Percentiles rank a stretch among this genome's conserved stretches.
These are phyloP conservation scores for Benthosema pterotum DNA, from an alignment of 2,797 vertebrate species.

Conservation along the genomic window DNA sequence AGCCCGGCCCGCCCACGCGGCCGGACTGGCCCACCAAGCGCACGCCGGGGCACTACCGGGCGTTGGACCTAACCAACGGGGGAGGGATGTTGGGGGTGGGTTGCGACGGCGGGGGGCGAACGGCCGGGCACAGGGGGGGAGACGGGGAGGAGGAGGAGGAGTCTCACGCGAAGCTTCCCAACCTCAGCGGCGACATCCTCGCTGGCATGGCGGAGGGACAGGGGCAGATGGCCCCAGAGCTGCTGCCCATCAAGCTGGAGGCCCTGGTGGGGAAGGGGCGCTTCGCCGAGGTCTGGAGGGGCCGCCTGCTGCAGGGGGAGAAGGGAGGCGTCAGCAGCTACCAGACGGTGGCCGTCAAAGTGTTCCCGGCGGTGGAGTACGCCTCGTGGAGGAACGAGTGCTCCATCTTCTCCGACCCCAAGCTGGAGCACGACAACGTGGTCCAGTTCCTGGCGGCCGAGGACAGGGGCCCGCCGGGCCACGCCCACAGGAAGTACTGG, in stretches of 20 bases:
- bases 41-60: conserved; percentile 63
- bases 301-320: conserved; percentile 76
- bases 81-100: conserved; percentile 50
- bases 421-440: conserved; percentile 85
- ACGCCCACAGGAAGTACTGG: conserved; percentile 84
- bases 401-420: conserved; percentile 83
- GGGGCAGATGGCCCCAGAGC: conserved; percentile 63
- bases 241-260: conserved; percentile 86
- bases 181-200: conserved; percentile 57
- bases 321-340: conserved; percentile 59
- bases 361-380: conserved; percentile 86
- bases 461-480: conserved; percentile 63
- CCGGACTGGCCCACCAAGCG: conserved; percentile 78
- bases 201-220: conserved; percentile 34
- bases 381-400: conserved; percentile 88
- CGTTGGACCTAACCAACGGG: conserved; percentile 56
- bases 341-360: conserved; percentile 88
- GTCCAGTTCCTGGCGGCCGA: conserved; percentile 86
- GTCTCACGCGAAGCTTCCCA: conserved; percentile 65
- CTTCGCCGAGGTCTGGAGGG: conserved; percentile 89
- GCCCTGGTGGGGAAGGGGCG: conserved; percentile 87
- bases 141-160: conserved; percentile 30
- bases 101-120: conserved; percentile 18
- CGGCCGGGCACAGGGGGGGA: conserved; percentile 27
- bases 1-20: conserved; percentile 71